A percentile compares a stretch with the other conserved stretches of the same genome.
Evolutionary conservation across 2,797 vertebrate species (phyloP).

Genomic region (Rhinogobio ventralis): DNA sequence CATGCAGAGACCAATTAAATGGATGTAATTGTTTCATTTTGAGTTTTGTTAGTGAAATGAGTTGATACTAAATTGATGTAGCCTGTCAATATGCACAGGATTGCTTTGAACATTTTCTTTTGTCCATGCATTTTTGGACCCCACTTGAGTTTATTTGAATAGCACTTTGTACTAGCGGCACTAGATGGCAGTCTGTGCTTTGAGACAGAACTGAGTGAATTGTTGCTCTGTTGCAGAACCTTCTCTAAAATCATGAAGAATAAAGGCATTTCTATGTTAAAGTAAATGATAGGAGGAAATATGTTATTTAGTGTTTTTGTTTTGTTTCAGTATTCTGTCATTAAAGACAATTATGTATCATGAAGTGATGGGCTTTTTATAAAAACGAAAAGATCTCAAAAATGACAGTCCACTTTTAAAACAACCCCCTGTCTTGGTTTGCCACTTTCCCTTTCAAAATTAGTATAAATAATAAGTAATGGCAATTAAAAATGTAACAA

Average conservation of each 20-base stretch:
- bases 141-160: not conserved
- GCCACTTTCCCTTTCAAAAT: not conserved
- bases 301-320: not conserved
- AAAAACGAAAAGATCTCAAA: not conserved
- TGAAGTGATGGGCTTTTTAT: not conserved
- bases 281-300: not conserved
- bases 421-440: constrained; percentile 8
- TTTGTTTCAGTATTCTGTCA: not conserved
- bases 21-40: not conserved
- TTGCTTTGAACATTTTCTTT: not conserved
- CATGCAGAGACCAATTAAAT: not conserved
- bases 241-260: not conserved
- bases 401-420: not conserved
- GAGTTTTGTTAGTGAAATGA: constrained; percentile 12
- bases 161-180: not conserved
- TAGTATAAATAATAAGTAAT: not conserved
- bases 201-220: not conserved
- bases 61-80: not conserved
- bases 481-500: not conserved
- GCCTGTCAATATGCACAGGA: not conserved
- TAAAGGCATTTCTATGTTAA: not conserved
- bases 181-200: constrained; percentile 41
- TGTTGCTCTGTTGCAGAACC: not conserved
- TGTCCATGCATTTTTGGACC: not conserved
- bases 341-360: not conserved